phyloP scores from a whole-genome alignment of 2,113 vertebrate genomes.

The Pseudopodoces humilis region DNA sequence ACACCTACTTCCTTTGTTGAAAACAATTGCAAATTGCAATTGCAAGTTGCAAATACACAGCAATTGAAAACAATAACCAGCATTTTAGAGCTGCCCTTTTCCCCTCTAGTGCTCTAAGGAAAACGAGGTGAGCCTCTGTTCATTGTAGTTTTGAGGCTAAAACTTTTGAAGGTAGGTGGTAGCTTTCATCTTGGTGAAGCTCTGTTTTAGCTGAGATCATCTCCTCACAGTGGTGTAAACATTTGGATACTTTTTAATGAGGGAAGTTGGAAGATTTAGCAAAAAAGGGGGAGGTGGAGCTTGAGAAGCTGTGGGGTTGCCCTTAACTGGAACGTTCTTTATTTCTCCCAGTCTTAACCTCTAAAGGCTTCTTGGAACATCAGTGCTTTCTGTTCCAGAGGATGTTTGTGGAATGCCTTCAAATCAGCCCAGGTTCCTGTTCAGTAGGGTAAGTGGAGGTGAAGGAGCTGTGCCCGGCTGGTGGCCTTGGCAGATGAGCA shows the following conservation, averaged over 20 bases:
- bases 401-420: slow-evolving; percentile 34
- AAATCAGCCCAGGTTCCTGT: slow-evolving; percentile 18
- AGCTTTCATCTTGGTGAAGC: not conserved
- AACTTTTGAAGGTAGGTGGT: not conserved
- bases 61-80: not conserved
- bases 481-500: slow-evolving; percentile 61
- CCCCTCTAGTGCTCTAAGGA: not conserved
- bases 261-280: not conserved
- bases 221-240: not conserved
- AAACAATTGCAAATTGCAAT: not conserved
- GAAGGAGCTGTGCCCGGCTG: slow-evolving; percentile 60
- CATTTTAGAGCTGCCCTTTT: not conserved
- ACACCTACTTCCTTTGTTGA: not conserved
- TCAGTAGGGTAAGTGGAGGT: slow-evolving; percentile 42
- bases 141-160: not conserved
- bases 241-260: not conserved
- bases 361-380: not conserved
- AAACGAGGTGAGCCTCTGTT: not conserved
- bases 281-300: not conserved
- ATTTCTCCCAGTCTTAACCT: not conserved
- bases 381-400: not conserved
- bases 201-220: not conserved
- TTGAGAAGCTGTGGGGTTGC: not conserved
- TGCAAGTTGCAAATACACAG: not conserved
- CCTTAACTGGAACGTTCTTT: not conserved